Evolutionary conservation across 2,113 vertebrate genomes (phyloP).

Genomic region (Delphinapterus leucas): DNA sequence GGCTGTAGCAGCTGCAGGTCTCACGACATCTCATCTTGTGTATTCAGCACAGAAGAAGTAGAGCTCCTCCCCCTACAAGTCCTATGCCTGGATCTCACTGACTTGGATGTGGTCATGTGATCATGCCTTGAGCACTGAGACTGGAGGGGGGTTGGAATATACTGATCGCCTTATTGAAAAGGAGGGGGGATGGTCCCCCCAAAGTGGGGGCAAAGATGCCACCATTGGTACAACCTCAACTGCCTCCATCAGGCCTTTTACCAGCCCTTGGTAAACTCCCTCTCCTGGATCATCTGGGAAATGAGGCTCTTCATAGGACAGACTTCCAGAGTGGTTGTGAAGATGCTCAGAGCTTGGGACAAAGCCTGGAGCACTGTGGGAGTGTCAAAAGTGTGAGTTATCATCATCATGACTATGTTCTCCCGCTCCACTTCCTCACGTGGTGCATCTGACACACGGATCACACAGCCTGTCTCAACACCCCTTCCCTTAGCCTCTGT

Average conservation of each 20-base stretch:
- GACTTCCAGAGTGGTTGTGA: background rate
- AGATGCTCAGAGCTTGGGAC: background rate
- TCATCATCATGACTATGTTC: fast-evolving
- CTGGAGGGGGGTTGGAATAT: too few species aligned
- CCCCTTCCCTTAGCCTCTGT: background rate
- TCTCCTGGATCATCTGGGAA: background rate
- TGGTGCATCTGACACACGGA: fast-evolving
- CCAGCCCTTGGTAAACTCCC: background rate
- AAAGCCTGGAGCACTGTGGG: background rate
- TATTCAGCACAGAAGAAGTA: background rate
- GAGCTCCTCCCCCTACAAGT: background rate
- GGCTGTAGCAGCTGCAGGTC: background rate
- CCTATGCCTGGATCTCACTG: background rate
- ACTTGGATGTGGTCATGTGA: background rate
- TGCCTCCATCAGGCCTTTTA: background rate
- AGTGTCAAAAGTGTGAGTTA: fast-evolving
- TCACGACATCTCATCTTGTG: background rate
- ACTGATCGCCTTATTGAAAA: background rate
- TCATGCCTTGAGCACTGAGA: background rate
- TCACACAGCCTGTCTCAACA: background rate
- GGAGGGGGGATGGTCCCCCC: background rate
- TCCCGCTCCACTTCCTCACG: background rate
- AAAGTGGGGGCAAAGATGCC: background rate
- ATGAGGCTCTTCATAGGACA: background rate
- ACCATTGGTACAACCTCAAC: background rate